Conservation (phyloP, 2,113 vertebrate genomes). For the Balaeniceps rex region DNA sequence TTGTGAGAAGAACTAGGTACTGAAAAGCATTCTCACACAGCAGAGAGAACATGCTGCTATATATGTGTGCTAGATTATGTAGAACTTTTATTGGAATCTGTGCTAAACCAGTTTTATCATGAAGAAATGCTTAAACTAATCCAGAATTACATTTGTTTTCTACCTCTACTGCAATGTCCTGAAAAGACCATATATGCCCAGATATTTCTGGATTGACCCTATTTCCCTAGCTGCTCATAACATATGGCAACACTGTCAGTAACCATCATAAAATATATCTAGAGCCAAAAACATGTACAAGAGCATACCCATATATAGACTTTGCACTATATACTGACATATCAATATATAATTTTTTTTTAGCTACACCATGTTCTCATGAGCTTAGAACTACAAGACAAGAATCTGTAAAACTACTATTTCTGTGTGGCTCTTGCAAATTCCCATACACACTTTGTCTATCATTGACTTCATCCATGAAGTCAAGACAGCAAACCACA, state of each 20-base stretch:
- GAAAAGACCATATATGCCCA: not conserved
- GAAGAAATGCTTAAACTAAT: not conserved
- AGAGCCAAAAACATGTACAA: not conserved
- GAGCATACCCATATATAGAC: slow-evolving; percentile 9
- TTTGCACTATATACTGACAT: not conserved
- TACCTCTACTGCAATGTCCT: not conserved
- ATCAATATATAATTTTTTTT: not conserved
- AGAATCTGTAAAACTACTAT: not conserved
- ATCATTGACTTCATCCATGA: not conserved
- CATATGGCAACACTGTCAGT: slow-evolving; percentile 29
- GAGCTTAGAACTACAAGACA: not conserved
- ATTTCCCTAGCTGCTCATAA: slow-evolving; percentile 6
- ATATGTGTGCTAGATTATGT: not conserved
- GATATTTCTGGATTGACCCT: slow-evolving; percentile 20
- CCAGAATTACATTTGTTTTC: not conserved
- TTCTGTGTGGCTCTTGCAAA: not conserved
- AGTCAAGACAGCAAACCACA: not conserved
- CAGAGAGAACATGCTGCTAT: not conserved
- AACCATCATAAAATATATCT: not conserved
- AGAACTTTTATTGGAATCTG: not conserved
- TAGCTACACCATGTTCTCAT: not conserved
- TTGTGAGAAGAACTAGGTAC: not conserved
- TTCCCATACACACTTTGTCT: not conserved
- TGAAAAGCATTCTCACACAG: not conserved
- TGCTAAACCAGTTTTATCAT: not conserved